These are phyloP conservation scores for Picus viridis DNA, from an alignment of 2,797 vertebrate genomes.

Conservation along the genomic window DNA sequence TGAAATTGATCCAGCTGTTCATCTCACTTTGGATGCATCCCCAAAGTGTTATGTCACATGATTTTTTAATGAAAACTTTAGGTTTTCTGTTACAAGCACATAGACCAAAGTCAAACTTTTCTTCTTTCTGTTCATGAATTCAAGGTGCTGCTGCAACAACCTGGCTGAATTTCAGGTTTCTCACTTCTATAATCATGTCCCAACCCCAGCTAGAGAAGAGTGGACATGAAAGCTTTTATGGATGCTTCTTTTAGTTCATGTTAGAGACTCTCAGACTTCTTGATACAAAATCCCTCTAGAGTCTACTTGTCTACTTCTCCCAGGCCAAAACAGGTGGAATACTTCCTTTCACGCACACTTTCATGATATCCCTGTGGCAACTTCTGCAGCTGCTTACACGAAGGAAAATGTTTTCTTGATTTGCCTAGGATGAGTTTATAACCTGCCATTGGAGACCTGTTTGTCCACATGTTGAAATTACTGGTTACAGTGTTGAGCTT, in stretches of 20 bases:
- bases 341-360: background rate
- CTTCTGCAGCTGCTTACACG: background rate
- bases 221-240: background rate
- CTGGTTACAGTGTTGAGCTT: background rate
- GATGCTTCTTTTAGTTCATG: background rate
- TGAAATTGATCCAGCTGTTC: background rate
- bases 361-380: background rate
- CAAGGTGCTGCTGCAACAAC: background rate
- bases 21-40: rapidly evolving
- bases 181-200: background rate
- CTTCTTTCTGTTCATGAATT: background rate
- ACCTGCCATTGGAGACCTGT: background rate
- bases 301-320: background rate
- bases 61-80: background rate
- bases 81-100: rapidly evolving
- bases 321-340: background rate
- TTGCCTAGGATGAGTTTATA: background rate
- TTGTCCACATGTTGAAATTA: background rate
- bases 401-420: background rate
- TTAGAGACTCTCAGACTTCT: background rate
- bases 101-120: too few species aligned
- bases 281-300: background rate
- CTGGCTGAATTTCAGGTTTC: background rate
- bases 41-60: background rate
- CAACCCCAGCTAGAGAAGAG: background rate